Conservation (phyloP, 1,140 invertebrate species). For the Amyelois transitella region DNA sequence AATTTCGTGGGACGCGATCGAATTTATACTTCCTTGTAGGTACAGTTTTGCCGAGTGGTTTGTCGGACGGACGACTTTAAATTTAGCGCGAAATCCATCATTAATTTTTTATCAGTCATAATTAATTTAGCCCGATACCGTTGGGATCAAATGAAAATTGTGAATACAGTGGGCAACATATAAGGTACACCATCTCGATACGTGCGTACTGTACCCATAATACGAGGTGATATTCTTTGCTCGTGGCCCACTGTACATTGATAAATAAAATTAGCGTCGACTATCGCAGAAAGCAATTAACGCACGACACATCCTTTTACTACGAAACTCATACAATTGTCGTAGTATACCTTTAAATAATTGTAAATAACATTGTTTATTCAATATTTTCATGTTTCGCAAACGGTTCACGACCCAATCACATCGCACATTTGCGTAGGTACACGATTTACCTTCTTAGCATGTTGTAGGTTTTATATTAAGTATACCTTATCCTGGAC, state of each 20-base stretch:
- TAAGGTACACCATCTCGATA: too few relatives aligned
- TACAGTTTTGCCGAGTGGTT: neutral
- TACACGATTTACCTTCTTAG: neutral
- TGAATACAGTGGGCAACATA: too few relatives aligned
- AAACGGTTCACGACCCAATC: neutral
- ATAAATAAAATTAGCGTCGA: neutral
- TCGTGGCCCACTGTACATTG: too few relatives aligned
- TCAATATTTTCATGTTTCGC: neutral
- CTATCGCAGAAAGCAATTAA: neutral
- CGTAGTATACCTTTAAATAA: neutral
- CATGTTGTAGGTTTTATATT: neutral
- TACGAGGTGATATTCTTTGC: too few relatives aligned
- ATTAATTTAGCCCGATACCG: neutral
- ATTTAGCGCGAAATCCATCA: neutral
- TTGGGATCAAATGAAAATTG: neutral
- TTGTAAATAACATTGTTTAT: neutral
- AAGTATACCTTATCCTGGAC: neutral
- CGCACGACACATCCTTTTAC: neutral
- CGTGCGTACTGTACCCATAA: too few relatives aligned
- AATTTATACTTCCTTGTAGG: conserved; percentile 17
- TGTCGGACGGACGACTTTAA: neutral
- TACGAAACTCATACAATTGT: neutral
- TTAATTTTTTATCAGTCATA: neutral
- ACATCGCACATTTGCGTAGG: neutral
- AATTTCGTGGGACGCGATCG: conserved; percentile 28